Percentiles rank a stretch among this genome's conserved stretches.
phyloP scores from a whole-genome alignment of 2,797 vertebrate species.

The Taeniopygia guttata region DNA sequence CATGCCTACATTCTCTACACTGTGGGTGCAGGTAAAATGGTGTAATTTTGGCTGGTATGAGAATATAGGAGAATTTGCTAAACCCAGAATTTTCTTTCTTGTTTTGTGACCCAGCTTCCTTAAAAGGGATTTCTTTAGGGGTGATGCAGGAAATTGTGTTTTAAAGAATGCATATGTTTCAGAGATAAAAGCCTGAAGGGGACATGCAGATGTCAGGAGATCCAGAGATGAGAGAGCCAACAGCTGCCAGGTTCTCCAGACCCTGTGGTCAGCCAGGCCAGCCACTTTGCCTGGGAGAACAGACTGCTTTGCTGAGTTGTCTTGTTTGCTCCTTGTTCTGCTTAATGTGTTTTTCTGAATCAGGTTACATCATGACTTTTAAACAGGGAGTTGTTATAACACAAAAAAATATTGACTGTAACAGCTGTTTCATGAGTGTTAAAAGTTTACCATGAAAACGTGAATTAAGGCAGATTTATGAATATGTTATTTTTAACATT shows the following conservation, averaged over 20 bases:
- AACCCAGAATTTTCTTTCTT: background rate
- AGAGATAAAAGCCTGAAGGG: background rate
- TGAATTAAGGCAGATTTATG: constrained; percentile 55
- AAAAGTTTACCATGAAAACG: constrained; percentile 45
- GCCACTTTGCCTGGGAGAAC: background rate
- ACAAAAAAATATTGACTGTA: background rate
- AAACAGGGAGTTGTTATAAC: constrained; percentile 9
- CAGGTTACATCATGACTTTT: background rate
- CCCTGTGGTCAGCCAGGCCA: background rate
- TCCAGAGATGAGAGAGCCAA: background rate
- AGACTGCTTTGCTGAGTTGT: background rate
- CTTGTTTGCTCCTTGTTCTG: background rate
- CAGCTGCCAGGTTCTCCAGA: background rate
- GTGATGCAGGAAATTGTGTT: background rate
- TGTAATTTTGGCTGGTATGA: background rate
- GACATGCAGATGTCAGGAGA: background rate
- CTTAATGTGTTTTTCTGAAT: background rate
- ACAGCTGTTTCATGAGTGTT: constrained; percentile 48
- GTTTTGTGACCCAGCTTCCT: background rate
- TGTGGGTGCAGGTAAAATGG: background rate
- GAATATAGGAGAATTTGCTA: background rate
- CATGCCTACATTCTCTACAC: background rate
- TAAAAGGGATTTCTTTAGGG: background rate
- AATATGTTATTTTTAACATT: constrained; percentile 57
- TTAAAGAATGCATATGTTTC: background rate